Conservation (phyloP, 2,888 invertebrate species). For the Pterobdella sp. region DNA sequence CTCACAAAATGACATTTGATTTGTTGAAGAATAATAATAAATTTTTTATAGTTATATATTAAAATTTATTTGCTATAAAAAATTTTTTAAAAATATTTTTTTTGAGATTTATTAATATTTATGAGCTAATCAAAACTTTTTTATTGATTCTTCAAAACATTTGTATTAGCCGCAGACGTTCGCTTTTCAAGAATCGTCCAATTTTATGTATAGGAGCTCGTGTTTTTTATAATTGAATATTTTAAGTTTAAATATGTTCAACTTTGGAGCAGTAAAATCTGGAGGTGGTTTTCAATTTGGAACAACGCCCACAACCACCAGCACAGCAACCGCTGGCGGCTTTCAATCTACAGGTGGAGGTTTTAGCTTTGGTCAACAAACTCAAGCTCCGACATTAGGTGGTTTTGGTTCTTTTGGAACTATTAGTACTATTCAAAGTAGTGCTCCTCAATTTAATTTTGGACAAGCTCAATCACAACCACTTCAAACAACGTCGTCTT, state of each 20-base stretch:
- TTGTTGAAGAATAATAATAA: too few species aligned
- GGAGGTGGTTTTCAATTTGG: slow-evolving; percentile 3
- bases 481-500: background rate
- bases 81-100: too few species aligned
- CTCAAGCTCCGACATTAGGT: background rate
- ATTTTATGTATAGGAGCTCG: too few species aligned
- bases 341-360: slow-evolving; percentile 5
- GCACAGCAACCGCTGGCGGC: background rate
- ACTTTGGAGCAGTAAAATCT: background rate
- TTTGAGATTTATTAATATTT: too few species aligned
- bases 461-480: background rate
- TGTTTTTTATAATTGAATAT: too few species aligned
- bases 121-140: too few species aligned
- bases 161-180: too few species aligned
- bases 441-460: background rate
- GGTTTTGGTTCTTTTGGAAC: slow-evolving; percentile 19
- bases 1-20: too few species aligned
- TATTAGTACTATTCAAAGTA: background rate
- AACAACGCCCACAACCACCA: background rate
- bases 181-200: too few species aligned
- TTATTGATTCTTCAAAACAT: too few species aligned
- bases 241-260: slow-evolving; percentile 5
- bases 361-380: background rate
- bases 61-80: too few species aligned
- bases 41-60: too few species aligned